phyloP scores from a whole-genome alignment of 2,888 invertebrate genomes.

The Pimpla rufipes region DNA sequence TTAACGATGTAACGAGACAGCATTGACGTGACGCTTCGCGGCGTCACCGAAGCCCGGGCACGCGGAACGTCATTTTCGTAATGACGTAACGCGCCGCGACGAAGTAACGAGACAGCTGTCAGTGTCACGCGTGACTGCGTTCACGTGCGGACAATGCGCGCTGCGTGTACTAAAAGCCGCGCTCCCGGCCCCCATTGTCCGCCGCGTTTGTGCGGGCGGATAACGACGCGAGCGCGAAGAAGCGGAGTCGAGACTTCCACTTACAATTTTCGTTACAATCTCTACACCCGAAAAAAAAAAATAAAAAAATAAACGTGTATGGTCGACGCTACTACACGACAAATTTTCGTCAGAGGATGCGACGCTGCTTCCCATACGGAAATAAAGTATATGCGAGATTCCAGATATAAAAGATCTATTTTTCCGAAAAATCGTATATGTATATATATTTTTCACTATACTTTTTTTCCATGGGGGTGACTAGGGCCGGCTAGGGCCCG shows the following conservation, averaged over 20 bases:
- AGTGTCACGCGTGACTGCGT: slow-evolving; percentile 35
- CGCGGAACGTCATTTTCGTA: slow-evolving; percentile 19
- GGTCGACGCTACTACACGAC: no score
- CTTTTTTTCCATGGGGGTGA: no score
- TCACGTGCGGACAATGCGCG: neutral
- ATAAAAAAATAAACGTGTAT: no score
- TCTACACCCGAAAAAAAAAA: no score
- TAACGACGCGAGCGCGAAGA: slow-evolving; percentile 10
- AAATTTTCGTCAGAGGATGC: neutral
- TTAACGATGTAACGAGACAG: slow-evolving; percentile 54
- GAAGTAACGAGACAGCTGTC: slow-evolving; percentile 59
- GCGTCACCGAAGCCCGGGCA: neutral
- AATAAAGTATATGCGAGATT: no score
- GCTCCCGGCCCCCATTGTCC: neutral
- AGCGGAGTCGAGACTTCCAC: neutral
- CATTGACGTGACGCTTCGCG: slow-evolving; percentile 35
- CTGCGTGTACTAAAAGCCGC: neutral
- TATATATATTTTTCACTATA: no score
- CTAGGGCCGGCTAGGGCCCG: no score
- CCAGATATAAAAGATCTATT: no score
- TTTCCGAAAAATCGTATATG: no score
- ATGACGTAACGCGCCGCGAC: slow-evolving; percentile 61
- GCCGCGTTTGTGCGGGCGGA: neutral
- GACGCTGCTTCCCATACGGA: neutral
- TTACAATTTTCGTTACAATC: neutral